A percentile compares a stretch with the other conserved stretches of the same genome.
These are phyloP conservation scores for Melanotaenia nigrans DNA, from an alignment of 2,797 vertebrate species.

Conservation along the genomic window DNA sequence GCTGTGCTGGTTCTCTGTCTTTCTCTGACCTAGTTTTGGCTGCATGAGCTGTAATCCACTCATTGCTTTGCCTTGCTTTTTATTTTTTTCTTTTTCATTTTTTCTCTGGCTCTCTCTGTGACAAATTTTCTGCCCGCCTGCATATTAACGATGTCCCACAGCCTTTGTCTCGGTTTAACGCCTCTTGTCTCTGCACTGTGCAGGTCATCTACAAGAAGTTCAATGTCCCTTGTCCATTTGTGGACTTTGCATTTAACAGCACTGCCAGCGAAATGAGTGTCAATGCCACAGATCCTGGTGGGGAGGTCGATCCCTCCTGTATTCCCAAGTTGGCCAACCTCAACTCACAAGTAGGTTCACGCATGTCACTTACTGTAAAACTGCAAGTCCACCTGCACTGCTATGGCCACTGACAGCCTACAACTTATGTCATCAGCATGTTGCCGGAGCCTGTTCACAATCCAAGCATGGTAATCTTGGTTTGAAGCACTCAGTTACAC, in stretches of 20 bases:
- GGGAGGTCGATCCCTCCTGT: constrained; percentile 77
- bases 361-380: constrained; percentile 35
- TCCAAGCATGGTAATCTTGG: constrained; percentile 61
- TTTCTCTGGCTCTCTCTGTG: constrained; percentile 31
- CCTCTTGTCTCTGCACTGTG: constrained; percentile 27
- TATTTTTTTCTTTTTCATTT: constrained; percentile 19
- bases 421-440: constrained; percentile 67
- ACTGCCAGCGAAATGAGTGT: constrained; percentile 67
- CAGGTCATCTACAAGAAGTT: constrained; percentile 99
- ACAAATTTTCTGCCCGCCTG: constrained; percentile 34
- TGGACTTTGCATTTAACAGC: constrained; percentile 59
- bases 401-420: constrained; percentile 48
- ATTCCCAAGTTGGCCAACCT: constrained; percentile 90
- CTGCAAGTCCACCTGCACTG: constrained; percentile 46
- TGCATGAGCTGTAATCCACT: constrained; percentile 68
- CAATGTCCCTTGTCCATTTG: constrained; percentile 89
- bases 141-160: constrained; percentile 23
- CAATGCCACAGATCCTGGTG: constrained; percentile 75
- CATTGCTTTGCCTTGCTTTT: constrained; percentile 37
- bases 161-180: constrained; percentile 27
- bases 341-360: constrained; percentile 89
- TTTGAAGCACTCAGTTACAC: constrained; percentile 53
- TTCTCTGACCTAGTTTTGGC: constrained; percentile 79
- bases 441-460: constrained; percentile 49
- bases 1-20: constrained; percentile 63